A percentile compares a stretch with the other conserved stretches of the same genome.
These are phyloP conservation scores for Iselma pallidipennis DNA, from an alignment of 2,888 invertebrate genomes.

Conservation along the genomic window DNA sequence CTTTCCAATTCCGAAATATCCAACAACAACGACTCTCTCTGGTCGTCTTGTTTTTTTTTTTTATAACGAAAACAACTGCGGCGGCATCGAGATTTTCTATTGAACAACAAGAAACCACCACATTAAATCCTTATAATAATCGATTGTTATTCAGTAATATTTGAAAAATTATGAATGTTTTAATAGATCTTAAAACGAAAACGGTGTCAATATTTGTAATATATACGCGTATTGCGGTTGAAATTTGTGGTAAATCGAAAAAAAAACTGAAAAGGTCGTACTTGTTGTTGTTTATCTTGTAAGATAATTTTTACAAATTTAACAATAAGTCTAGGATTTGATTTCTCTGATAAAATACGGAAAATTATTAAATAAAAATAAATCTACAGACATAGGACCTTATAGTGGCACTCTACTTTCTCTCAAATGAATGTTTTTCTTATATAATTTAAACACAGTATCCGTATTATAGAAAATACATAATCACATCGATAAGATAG, in stretches of 20 bases:
- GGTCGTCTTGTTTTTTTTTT: background rate
- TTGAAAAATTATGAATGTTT: background rate
- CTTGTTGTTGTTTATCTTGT: too few species aligned
- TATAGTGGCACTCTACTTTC: slow-evolving; percentile 6
- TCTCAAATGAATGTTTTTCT: slow-evolving; percentile 12
- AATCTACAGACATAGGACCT: background rate
- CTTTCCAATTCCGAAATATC: background rate
- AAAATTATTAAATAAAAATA: background rate
- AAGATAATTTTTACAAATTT: too few species aligned
- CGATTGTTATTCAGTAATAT: background rate
- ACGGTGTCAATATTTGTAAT: too few species aligned
- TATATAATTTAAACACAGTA: slow-evolving; percentile 7
- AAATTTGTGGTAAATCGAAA: background rate
- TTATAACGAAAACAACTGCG: too few species aligned
- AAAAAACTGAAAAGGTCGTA: background rate
- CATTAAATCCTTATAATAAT: background rate
- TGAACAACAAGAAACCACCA: background rate
- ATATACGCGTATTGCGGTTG: too few species aligned
- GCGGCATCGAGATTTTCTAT: too few species aligned
- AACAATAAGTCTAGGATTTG: too few species aligned
- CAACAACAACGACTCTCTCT: background rate
- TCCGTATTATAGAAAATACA: slow-evolving; percentile 2
- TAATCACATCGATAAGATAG: slow-evolving; percentile 10
- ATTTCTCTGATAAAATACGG: background rate
- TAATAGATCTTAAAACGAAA: background rate